These are phyloP conservation scores for Drosophila insularis DNA, from an alignment of 1,140 invertebrate species.

Conservation along the genomic window DNA sequence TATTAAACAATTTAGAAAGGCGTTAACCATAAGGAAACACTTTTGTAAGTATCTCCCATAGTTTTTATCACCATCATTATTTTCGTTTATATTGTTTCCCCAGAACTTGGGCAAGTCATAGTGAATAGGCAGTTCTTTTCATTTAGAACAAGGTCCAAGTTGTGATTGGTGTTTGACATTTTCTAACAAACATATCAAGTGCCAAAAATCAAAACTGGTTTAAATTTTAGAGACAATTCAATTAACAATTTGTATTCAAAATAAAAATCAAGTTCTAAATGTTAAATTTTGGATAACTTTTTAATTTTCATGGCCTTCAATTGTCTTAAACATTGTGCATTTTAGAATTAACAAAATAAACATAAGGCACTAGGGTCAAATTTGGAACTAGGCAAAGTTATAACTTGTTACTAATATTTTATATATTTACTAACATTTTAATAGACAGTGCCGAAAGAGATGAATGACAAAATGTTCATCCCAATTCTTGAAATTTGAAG, in stretches of 20 bases:
- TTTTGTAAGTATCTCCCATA: neutral
- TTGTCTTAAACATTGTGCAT: neutral
- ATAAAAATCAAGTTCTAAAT: neutral
- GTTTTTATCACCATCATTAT: conserved; percentile 2
- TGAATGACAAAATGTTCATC: too few species aligned
- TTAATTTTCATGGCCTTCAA: neutral
- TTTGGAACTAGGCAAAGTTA: too few species aligned
- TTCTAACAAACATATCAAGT: neutral
- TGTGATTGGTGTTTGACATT: neutral
- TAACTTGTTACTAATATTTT: too few species aligned
- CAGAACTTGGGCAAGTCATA: neutral
- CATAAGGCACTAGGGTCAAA: neutral
- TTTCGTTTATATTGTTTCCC: neutral
- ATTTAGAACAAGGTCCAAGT: neutral
- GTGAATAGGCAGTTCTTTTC: neutral
- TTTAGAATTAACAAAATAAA: neutral
- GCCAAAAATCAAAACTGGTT: conserved; percentile 2
- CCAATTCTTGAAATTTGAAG: too few species aligned
- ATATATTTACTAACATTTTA: too few species aligned
- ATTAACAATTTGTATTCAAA: neutral
- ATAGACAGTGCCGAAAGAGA: too few species aligned
- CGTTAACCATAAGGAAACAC: conserved; percentile 3
- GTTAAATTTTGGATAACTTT: neutral
- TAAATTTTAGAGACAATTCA: neutral
- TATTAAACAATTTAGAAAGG: neutral